phyloP scores from a whole-genome alignment of 2,113 vertebrate genomes.

The Ginglymostoma cirratum region DNA sequence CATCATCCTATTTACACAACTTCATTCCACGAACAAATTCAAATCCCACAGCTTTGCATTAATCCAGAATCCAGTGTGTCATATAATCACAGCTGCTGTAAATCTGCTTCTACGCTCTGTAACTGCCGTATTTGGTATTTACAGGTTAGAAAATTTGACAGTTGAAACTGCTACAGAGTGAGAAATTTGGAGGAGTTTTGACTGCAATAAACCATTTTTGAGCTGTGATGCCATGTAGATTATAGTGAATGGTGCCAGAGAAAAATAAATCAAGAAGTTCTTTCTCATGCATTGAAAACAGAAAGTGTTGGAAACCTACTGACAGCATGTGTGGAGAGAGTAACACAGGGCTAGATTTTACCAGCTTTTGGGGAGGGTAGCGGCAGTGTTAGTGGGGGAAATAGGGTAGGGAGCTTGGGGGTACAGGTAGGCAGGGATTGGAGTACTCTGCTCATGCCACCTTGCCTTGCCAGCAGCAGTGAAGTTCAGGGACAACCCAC shows the following conservation, averaged over 20 bases:
- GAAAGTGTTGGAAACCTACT: not conserved
- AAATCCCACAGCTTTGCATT: not conserved
- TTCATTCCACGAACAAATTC: slow-evolving; percentile 12
- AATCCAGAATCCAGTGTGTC: not conserved
- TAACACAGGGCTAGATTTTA: too few relatives aligned
- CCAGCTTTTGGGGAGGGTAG: too few relatives aligned
- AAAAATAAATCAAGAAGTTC: not conserved
- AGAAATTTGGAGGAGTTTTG: not conserved
- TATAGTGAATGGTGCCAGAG: not conserved
- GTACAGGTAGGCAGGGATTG: not conserved
- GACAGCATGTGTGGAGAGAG: too few relatives aligned
- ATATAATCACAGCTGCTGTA: not conserved
- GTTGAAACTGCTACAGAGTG: not conserved
- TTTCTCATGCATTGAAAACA: not conserved
- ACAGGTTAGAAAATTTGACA: not conserved
- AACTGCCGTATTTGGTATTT: not conserved
- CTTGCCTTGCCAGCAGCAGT: not conserved
- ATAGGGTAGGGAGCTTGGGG: too few relatives aligned
- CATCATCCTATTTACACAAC: not conserved
- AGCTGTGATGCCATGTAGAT: not conserved
- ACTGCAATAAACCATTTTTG: not conserved
- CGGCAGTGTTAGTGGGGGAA: not conserved
- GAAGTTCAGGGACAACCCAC: not conserved
- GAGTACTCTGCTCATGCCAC: not conserved
- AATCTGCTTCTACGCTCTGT: not conserved